These are phyloP conservation scores for Galeopsomyia nigrocyanea DNA, from an alignment of 2,888 invertebrate species.

Conservation along the genomic window DNA sequence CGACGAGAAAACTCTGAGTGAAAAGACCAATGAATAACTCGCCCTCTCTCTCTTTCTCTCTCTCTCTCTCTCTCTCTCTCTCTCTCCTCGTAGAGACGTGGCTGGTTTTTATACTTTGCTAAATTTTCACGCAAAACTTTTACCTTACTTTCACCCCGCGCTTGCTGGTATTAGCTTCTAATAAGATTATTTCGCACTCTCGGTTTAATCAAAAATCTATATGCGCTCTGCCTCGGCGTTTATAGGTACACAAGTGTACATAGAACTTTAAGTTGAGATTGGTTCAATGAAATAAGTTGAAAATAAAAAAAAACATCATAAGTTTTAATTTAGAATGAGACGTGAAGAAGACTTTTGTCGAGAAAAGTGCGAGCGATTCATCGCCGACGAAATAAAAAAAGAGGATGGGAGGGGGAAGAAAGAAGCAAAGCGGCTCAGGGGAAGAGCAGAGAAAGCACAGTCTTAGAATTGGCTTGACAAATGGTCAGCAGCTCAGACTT, in stretches of 20 bases:
- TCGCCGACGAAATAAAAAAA: no score
- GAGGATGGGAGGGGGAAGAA: no score
- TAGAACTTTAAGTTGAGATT: no score
- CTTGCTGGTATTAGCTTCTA: neutral
- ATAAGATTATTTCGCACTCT: conserved; percentile 31
- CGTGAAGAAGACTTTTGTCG: no score
- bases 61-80: conserved; percentile 7
- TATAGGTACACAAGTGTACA: no score
- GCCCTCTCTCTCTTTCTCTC: neutral
- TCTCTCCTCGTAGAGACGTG: neutral
- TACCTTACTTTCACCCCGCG: conserved; percentile 12
- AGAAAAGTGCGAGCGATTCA: no score
- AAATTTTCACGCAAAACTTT: no score
- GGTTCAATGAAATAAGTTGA: no score
- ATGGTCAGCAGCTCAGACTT: conserved; percentile 21
- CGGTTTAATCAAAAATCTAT: conserved; percentile 4
- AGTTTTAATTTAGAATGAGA: no score
- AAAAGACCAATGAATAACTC: conserved; percentile 48
- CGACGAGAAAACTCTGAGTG: conserved; percentile 38
- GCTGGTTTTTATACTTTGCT: no score
- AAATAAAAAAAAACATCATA: no score
- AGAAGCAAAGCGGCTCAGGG: no score
- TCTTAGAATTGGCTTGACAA: conserved; percentile 29
- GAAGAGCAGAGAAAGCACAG: neutral
- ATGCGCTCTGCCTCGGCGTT: neutral